Conservation (phyloP, 2,797 vertebrate species). For the Pseudochirops corinnae region DNA sequence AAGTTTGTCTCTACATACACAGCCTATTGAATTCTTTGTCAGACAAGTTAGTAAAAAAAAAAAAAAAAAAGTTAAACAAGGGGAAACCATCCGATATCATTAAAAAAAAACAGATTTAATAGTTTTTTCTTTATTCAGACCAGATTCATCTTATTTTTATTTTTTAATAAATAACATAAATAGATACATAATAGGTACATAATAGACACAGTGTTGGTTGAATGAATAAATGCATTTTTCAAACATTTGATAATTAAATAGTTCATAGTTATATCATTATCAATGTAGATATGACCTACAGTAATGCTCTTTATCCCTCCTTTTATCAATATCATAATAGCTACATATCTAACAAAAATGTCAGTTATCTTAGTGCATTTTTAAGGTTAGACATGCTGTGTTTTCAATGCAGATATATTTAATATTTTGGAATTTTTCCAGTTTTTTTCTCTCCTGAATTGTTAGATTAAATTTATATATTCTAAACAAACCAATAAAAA, state of each 20-base stretch:
- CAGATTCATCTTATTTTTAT: background rate
- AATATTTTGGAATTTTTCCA: background rate
- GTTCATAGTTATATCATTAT: background rate
- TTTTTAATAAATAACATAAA: background rate
- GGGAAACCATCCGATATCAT: background rate
- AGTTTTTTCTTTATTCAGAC: background rate
- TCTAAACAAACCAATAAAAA: background rate
- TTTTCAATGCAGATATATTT: background rate
- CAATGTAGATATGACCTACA: background rate
- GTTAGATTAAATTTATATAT: background rate
- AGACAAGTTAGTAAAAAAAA: conserved; percentile 27
- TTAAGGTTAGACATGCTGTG: background rate
- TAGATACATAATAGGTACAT: background rate
- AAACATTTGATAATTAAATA: background rate
- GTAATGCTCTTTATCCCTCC: background rate
- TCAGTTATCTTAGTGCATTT: background rate
- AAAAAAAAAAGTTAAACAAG: conserved; percentile 36
- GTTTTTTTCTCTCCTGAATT: background rate
- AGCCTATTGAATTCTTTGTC: conserved; percentile 1
- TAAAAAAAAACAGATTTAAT: background rate
- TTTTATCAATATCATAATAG: background rate
- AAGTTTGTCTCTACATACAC: background rate
- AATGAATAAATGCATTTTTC: background rate
- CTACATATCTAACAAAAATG: background rate
- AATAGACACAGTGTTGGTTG: background rate